Base-by-base conservation (phyloP, 2,113 vertebrate species). In the Empidonax traillii region DNA sequence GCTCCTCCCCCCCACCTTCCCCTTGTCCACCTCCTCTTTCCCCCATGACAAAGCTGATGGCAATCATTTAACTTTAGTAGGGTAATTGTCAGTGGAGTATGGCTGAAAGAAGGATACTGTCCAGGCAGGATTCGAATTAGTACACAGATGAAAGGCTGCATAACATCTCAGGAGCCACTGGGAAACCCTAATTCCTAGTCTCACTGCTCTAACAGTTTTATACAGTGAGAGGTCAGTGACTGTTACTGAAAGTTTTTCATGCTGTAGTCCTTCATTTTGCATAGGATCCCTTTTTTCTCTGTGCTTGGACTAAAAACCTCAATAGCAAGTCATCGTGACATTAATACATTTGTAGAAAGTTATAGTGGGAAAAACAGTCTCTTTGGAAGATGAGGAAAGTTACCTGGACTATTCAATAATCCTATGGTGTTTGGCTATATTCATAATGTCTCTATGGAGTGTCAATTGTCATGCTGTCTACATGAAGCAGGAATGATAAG, bases 241-340 rank as follows among this genome's bases (percentile, higher is more conserved):
- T 89, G 8, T 74, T 74, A 61, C 69, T 65, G 59, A 53, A 85
- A 88, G 24, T 80, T 89, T 59, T 90, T 85, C 49, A 52, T 0
- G 0, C 53, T 92, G 43, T 55, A 89, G 59, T 41, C 51, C 52
- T 65, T 77, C 6, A 4, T 47, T 49, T 95, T 85, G 47, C 65
- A 59, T 46, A 86, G 72, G 67, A 83, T 52, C 72, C 31, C 43
- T 68, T 94, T 95, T 95, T 74, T 72, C 69, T 88, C 87, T 87
- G 33, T 93, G 73, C 74, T 65, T 83, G 37, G 24, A 59, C 63
- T 69, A 53, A 86, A 96, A 96, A 78, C 61, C 31, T 88, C 58
- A 78, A 93, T 37, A 91, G 66, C 58, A 84, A 95, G 35, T 94
- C 37, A 77, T 46, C 43, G 73, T 92, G 66, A 76, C 30, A 75